phyloP scores from a whole-genome alignment of 2,888 invertebrate species.

The Nymphalis urticae region DNA sequence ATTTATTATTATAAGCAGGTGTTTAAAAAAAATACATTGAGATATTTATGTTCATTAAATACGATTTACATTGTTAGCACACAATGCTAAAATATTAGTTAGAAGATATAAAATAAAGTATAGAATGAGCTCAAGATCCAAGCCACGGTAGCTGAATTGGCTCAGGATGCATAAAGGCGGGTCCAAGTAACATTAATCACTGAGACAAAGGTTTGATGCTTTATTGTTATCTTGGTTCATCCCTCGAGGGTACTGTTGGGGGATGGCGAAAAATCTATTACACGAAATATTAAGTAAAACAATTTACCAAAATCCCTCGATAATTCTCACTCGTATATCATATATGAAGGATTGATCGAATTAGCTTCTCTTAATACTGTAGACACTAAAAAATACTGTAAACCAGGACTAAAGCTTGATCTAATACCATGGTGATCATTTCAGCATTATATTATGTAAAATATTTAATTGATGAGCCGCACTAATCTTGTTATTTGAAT shows the following conservation, averaged over 20 bases:
- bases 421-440: too few species aligned
- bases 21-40: too few species aligned
- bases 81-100: too few species aligned
- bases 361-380: not conserved
- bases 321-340: not conserved
- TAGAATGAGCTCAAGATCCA: not conserved
- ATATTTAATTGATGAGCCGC: too few species aligned
- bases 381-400: too few species aligned
- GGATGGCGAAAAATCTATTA: conserved; percentile 33
- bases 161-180: conserved; percentile 34
- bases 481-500: too few species aligned
- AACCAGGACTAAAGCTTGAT: too few species aligned
- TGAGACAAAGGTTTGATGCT: conserved; percentile 36
- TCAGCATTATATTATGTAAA: too few species aligned
- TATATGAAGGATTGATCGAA: not conserved
- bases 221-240: conserved; percentile 31
- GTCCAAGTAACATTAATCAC: conserved; percentile 37
- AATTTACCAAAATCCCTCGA: conserved; percentile 1
- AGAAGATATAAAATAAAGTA: too few species aligned
- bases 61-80: too few species aligned
- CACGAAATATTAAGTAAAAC: conserved; percentile 18
- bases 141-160: conserved; percentile 12
- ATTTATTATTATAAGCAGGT: too few species aligned
- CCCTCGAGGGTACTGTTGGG: conserved; percentile 17
- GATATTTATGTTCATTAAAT: too few species aligned